Evolutionary conservation across 35 echinoderm and acorn worm species (phyloP), one percentile per base, ranked within the genome.

Genomic region (Eucidaris tribuloides): DNA sequence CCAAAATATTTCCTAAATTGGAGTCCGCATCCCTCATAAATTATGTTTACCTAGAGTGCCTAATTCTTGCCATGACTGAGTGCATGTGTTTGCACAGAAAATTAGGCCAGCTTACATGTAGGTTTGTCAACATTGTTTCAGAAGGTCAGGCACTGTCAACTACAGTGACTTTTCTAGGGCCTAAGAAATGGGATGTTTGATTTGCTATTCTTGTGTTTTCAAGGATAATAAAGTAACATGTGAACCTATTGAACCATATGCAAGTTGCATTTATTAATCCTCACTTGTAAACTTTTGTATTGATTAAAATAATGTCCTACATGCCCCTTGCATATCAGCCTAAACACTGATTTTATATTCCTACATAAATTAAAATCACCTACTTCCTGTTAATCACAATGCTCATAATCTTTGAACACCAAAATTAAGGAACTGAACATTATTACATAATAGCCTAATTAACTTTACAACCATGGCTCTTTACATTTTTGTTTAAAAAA

Each of bases 21-120:
- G n/a, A n/a, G n/a, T n/a, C n/a, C n/a, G 61, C 25, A 32, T 64
- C 9, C 37, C 30, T 28, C 56, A 17, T 59, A 5, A n/a, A 33
- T 1, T 27, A 1, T 32, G 13, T 17, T 63, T 29, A 32, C 30
- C 29, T 29, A 15, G 61, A 27, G 37, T 3, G 30, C 19, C 22
- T 64, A 64, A 64, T 64, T 33, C 61, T 64, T 34, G 19, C 61
- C 61, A 64, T 64, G 61, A 33, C 5, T 64, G 28, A 32, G 61
- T 31, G 28, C 37, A 11, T 19, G 3, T 64, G 22, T 64, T 64
- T 64, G 29, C 61, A 64, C 37, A 31, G 28, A 64, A 64, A 31
- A 64, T 64, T 64, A 64, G 28, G 37, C 37, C 61, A 64, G 61
- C 61, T 64, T 64, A 64, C 30, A 34, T 32, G n/a, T 63, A 32